Percentiles rank a stretch among this genome's conserved stretches.
Evolutionary conservation across 2,113 vertebrate genomes (phyloP).

Genomic region (Laterallus jamaicensis): DNA sequence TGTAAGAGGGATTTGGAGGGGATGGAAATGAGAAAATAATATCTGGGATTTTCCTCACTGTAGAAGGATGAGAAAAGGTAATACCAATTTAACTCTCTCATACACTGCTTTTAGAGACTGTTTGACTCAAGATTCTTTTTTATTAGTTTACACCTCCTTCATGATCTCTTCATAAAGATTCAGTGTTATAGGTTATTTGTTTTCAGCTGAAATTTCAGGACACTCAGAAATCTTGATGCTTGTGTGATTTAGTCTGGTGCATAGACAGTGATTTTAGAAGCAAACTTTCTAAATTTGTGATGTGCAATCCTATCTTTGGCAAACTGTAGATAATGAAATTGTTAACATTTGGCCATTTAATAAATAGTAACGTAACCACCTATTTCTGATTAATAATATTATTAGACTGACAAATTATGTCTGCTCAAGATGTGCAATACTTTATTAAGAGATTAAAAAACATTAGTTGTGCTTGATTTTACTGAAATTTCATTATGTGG

Average conservation of each 20-base stretch:
- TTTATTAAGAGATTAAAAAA: background rate
- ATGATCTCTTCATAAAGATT: background rate
- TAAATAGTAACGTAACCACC: background rate
- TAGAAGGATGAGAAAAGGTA: background rate
- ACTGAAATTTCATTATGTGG: background rate
- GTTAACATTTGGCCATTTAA: background rate
- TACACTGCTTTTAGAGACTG: background rate
- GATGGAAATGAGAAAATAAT: background rate
- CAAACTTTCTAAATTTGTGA: background rate
- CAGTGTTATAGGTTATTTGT: background rate
- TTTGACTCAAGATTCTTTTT: background rate
- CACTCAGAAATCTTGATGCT: background rate
- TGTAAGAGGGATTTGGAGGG: background rate
- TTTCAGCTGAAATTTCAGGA: background rate
- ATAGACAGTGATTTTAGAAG: background rate
- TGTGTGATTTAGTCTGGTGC: background rate
- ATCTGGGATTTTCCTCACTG: background rate
- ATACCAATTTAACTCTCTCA: background rate
- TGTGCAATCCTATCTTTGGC: background rate
- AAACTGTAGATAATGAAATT: background rate
- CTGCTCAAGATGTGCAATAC: background rate
- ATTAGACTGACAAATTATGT: background rate
- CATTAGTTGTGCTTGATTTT: background rate
- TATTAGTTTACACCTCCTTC: background rate
- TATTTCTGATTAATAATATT: background rate